phyloP scores from a whole-genome alignment of 1,140 invertebrate species.

The Drosophila murphyi region DNA sequence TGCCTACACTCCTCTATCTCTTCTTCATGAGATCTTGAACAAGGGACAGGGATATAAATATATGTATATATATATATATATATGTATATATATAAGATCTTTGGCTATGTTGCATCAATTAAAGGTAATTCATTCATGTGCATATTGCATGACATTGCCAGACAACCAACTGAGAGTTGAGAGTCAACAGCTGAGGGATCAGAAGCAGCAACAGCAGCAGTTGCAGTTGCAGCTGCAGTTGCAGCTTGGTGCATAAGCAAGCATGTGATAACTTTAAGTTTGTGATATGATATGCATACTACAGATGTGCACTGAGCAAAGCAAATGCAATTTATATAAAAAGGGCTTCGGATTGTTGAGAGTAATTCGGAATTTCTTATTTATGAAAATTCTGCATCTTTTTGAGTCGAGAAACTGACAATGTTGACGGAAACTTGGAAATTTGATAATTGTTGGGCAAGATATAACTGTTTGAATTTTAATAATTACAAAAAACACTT shows the following conservation, averaged over 20 bases:
- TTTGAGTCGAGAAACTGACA: too few species aligned
- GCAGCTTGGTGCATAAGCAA: neutral
- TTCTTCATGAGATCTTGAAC: neutral
- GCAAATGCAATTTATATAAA: neutral
- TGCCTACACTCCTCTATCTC: constrained; percentile 13
- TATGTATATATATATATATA: too few species aligned
- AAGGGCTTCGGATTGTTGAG: too few species aligned
- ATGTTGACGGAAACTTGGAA: too few species aligned
- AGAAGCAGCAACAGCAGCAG: neutral
- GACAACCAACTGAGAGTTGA: constrained; percentile 11
- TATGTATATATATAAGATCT: neutral
- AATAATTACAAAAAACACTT: too few species aligned
- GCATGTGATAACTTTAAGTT: constrained; percentile 47
- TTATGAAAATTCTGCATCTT: too few species aligned
- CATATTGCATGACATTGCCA: constrained; percentile 70
- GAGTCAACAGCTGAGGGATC: neutral
- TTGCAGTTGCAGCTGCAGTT: neutral
- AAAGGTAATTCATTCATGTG: constrained; percentile 80
- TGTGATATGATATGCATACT: constrained; percentile 42
- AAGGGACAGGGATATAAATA: too few species aligned
- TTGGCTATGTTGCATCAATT: constrained; percentile 74
- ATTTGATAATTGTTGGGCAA: too few species aligned
- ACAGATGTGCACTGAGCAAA: constrained; percentile 14
- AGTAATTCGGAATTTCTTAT: too few species aligned
- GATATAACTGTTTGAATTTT: too few species aligned